Conservation (phyloP, 2,888 invertebrate species). For the Tetragnatha montana region DNA sequence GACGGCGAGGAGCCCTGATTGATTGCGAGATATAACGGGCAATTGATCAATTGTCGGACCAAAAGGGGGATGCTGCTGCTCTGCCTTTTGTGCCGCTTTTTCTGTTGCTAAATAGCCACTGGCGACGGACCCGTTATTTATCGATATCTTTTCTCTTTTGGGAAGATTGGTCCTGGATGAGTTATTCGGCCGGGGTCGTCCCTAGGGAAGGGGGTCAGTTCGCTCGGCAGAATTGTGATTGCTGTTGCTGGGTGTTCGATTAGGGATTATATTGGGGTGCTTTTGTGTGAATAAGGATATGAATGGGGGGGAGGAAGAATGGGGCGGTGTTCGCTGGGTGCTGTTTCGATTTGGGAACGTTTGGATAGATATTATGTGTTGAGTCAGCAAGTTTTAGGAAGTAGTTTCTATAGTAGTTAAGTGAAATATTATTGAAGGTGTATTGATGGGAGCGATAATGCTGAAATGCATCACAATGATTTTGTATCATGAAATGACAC, state of each 20-base stretch:
- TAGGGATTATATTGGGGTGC: neutral
- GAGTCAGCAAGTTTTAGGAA: too few species aligned
- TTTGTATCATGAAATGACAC: too few species aligned
- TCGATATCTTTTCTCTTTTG: constrained; percentile 26
- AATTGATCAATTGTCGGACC: constrained; percentile 64
- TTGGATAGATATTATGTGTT: too few species aligned
- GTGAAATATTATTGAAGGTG: too few species aligned
- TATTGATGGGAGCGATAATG: too few species aligned
- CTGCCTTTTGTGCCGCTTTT: constrained; percentile 33
- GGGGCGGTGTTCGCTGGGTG: too few species aligned
- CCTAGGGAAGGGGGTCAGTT: neutral
- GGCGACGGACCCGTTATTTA: constrained; percentile 43
- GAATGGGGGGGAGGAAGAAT: neutral
- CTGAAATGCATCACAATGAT: too few species aligned
- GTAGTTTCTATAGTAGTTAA: too few species aligned
- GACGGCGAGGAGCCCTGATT: constrained; percentile 42
- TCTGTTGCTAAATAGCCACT: constrained; percentile 51
- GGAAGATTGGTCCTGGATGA: constrained; percentile 16
- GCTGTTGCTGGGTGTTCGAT: neutral
- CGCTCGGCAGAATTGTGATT: neutral
- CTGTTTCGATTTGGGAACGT: too few species aligned
- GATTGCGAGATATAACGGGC: constrained; percentile 54
- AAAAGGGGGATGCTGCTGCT: neutral
- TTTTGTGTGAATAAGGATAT: neutral
- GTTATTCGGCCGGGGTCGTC: constrained; percentile 4